A percentile compares a stretch with the other conserved stretches of the same genome.
These are phyloP conservation scores for Silurus asotus DNA, from an alignment of 2,113 vertebrate genomes.

Conservation along the genomic window DNA sequence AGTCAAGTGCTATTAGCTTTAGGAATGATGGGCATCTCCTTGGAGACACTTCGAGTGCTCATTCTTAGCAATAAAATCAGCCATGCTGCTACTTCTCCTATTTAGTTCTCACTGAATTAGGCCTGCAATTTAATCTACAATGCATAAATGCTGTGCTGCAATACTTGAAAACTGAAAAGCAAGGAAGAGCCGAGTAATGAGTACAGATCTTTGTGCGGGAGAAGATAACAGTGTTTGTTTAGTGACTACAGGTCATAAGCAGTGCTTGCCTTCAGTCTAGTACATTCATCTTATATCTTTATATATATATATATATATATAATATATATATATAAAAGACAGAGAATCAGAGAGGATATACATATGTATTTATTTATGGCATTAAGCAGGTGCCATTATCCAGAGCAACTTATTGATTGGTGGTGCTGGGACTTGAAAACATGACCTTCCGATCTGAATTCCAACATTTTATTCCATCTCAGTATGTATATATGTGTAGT, in stretches of 20 bases:
- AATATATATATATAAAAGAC: no score
- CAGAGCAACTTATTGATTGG: no score
- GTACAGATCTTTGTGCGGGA: not conserved
- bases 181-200: conserved; percentile 12
- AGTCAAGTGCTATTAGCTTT: conserved; percentile 45
- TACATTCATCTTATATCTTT: not conserved
- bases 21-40: conserved; percentile 21
- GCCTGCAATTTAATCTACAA: conserved; percentile 13
- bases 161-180: conserved; percentile 7
- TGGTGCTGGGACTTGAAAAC: no score
- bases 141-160: not conserved
- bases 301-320: no score
- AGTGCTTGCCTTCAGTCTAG: not conserved
- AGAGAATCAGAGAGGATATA: no score
- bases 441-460: no score
- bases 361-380: no score
- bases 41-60: conserved; percentile 39
- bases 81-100: not conserved
- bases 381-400: no score
- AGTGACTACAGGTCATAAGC: not conserved
- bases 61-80: conserved; percentile 36
- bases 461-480: no score
- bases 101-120: conserved; percentile 3
- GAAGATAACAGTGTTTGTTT: not conserved
- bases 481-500: no score